phyloP scores from a whole-genome alignment of 37 sponge, comb jelly and placozoan genomes.

The Chondrilla cf. caribensis region DNA sequence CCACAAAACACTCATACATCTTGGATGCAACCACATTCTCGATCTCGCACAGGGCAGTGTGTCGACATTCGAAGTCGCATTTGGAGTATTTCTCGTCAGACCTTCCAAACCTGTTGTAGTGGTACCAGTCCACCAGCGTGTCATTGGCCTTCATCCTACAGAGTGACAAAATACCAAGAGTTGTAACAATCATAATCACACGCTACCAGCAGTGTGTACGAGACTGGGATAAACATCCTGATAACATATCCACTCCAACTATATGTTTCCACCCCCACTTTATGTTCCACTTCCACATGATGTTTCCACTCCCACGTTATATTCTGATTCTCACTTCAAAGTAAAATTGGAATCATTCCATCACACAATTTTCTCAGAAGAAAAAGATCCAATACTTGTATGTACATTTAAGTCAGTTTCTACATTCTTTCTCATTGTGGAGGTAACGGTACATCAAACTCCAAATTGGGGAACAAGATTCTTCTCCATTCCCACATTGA shows the following conservation, averaged over 20 bases:
- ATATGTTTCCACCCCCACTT: not conserved
- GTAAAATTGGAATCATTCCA: too few species aligned
- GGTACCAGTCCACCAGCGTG: slow-evolving; percentile 29
- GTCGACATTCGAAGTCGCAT: slow-evolving; percentile 28
- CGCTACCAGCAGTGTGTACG: not conserved
- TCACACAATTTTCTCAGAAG: too few species aligned
- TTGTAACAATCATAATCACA: not conserved
- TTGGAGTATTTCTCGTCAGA: slow-evolving; percentile 2
- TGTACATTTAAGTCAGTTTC: too few species aligned
- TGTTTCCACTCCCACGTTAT: too few species aligned
- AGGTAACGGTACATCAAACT: too few species aligned
- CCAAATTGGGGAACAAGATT: too few species aligned
- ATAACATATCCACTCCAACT: not conserved
- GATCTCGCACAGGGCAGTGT: slow-evolving; percentile 30
- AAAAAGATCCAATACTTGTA: too few species aligned
- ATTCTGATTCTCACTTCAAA: too few species aligned
- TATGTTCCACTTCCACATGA: not conserved
- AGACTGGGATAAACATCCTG: not conserved
- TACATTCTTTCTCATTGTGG: too few species aligned
- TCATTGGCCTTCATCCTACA: slow-evolving; percentile 1
- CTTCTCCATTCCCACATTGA: too few species aligned
- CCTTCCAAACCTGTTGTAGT: slow-evolving; percentile 41
- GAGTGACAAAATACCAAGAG: not conserved
- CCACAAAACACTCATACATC: slow-evolving; percentile 2
- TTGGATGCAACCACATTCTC: slow-evolving; percentile 28